A percentile compares a stretch with the other conserved stretches of the same genome.
Conservation (phyloP, 2,888 invertebrate species). For the Diaprepes abbreviatus region DNA sequence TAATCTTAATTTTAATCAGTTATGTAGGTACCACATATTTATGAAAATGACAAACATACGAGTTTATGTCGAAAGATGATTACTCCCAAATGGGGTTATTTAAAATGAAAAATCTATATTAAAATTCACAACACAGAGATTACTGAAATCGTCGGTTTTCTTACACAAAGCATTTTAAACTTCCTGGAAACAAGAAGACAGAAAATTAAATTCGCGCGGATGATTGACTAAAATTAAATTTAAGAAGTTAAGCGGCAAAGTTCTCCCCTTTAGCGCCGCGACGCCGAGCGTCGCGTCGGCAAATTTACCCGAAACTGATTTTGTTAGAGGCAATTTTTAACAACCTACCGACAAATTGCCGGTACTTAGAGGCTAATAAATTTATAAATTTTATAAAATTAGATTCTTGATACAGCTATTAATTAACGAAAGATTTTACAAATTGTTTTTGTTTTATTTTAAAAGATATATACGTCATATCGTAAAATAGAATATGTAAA, state of each 20-base stretch:
- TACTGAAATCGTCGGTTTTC: constrained; percentile 14
- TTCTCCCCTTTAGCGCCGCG: constrained; percentile 65
- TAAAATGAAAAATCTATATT: background rate
- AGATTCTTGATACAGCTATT: background rate
- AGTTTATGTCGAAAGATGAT: too few relatives aligned
- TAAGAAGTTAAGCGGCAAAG: constrained; percentile 68
- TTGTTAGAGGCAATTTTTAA: constrained; percentile 61
- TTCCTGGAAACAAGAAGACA: constrained; percentile 15
- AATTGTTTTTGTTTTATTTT: too few relatives aligned
- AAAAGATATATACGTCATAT: too few relatives aligned
- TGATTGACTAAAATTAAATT: constrained; percentile 70
- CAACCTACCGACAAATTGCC: constrained; percentile 54
- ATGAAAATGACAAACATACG: too few relatives aligned
- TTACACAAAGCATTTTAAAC: constrained; percentile 12
- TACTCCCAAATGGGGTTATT: too few relatives aligned
- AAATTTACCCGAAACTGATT: constrained; percentile 62
- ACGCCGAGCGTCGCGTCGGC: constrained; percentile 59
- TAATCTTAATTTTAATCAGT: too few relatives aligned
- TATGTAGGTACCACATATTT: too few relatives aligned
- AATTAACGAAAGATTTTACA: constrained; percentile 8
- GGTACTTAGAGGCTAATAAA: constrained; percentile 38
- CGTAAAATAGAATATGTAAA: too few relatives aligned
- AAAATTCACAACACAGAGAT: constrained; percentile 9
- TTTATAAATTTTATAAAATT: constrained; percentile 32
- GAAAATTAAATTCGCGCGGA: constrained; percentile 53